Evolutionary conservation across 2,888 invertebrate species (phyloP).

Genomic region (Fabriciana adippe): DNA sequence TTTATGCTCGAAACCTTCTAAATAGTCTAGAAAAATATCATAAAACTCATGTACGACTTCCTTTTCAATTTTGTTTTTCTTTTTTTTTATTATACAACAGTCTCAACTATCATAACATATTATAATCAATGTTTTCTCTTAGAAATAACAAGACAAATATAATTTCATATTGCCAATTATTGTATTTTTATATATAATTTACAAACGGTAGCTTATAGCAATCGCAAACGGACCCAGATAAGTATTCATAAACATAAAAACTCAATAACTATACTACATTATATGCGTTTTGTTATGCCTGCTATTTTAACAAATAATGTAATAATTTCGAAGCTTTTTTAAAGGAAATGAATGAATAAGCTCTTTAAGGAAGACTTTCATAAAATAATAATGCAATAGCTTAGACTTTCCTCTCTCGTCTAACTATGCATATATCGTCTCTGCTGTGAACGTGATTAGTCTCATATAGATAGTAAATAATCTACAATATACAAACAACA

Average conservation of each 20-base stretch:
- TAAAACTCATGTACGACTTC: too few species aligned
- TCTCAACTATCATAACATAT: too few species aligned
- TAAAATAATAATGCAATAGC: too few species aligned
- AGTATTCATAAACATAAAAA: constrained; percentile 12
- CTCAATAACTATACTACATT: background rate
- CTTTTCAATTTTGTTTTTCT: too few species aligned
- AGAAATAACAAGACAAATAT: background rate
- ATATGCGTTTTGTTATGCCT: too few species aligned
- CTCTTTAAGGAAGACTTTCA: too few species aligned
- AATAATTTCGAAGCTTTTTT: too few species aligned
- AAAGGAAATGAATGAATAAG: too few species aligned
- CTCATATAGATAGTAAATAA: constrained; percentile 8
- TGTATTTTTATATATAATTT: constrained; percentile 26
- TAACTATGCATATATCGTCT: background rate
- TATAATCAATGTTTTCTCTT: background rate
- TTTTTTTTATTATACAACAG: too few species aligned
- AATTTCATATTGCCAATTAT: constrained; percentile 26
- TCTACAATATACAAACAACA: background rate
- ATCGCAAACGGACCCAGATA: constrained; percentile 22
- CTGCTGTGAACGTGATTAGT: constrained; percentile 2
- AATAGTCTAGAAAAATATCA: background rate
- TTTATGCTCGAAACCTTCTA: background rate
- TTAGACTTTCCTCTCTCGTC: background rate
- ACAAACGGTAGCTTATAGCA: constrained; percentile 23
- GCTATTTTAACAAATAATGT: too few species aligned